Conservation (phyloP, 2,888 invertebrate species). For the Archips xylosteana region DNA sequence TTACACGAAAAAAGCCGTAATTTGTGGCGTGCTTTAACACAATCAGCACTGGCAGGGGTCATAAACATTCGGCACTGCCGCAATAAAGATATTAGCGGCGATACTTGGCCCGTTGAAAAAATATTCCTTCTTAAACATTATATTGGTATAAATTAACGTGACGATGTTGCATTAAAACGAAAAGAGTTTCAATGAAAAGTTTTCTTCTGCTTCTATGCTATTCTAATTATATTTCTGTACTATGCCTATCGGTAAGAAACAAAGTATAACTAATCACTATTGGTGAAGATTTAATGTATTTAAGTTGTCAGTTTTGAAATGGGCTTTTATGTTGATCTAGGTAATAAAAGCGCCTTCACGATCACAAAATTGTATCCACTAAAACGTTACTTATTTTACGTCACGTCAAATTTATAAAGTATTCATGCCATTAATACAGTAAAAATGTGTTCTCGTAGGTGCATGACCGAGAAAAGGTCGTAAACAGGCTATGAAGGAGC, state of each 20-base stretch:
- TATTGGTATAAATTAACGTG: constrained; percentile 28
- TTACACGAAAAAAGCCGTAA: constrained; percentile 53
- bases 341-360: background rate
- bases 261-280: background rate
- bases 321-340: background rate
- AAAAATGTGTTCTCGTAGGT: constrained; percentile 28
- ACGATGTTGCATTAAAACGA: constrained; percentile 7
- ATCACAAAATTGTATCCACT: constrained; percentile 14
- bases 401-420: constrained; percentile 21
- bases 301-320: background rate
- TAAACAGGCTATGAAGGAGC: constrained; percentile 42
- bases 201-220: background rate
- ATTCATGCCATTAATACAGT: constrained; percentile 26
- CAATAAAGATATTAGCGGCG: constrained; percentile 70
- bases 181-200: background rate
- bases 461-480: constrained; percentile 34
- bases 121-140: constrained; percentile 19
- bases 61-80: constrained; percentile 66
- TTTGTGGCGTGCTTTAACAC: constrained; percentile 60
- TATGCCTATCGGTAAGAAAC: background rate
- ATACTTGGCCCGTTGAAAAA: constrained; percentile 52
- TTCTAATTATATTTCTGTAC: too few species aligned
- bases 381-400: constrained; percentile 18
- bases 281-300: background rate
- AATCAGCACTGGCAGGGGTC: constrained; percentile 62